Evolutionary conservation across 2,797 vertebrate species (phyloP), one percentile per base, ranked within the genome.

Genomic region (Loris lydekkerianus): DNA sequence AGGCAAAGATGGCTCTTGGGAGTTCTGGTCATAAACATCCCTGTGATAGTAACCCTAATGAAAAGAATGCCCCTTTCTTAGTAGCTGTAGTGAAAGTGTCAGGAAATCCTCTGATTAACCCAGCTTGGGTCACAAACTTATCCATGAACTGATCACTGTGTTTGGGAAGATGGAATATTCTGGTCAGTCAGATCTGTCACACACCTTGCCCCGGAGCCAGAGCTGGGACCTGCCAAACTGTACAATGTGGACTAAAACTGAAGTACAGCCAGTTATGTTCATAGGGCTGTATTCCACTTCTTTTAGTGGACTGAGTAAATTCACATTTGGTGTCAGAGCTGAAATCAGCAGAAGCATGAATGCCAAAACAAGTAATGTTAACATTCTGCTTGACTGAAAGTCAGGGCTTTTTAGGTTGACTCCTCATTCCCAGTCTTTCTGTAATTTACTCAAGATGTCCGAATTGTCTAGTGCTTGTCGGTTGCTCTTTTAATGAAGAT

Each of bases 401-500:
- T 31, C 40, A 34, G 67, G 9, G 40, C 27, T 60, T 67, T 90
- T 78, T 49, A 5, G n/a, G 29, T 27, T 81, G 85, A 84, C 65
- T 34, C 37, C 27, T 77, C 29, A 2, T 92, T 80, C 73, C 31
- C 10, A 58, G 6, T 92, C 40, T 85, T 72, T 5, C 60, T 85
- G 29, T 92, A 87, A 96, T 46, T 90, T 72, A 93, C 40, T 90
- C 43, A 89, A 82, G 75, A 82, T 92, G 40, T 86, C 40, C 18
- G 10, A 69, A 29, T 70, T 87, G 27, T 89, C 14, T 49, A 40
- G 14, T 67, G 14, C 72, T 84, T 89, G 23, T 40, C 88, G 83
- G 21, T 94, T 93, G 65, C 65, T 92, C 58, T 88, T 93, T 88
- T 85, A 90, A 94, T 94, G 58, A 91, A 80, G 37, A 92, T 65